phyloP scores from a whole-genome alignment of 2,888 invertebrate genomes.

The Spisula subtruncata region DNA sequence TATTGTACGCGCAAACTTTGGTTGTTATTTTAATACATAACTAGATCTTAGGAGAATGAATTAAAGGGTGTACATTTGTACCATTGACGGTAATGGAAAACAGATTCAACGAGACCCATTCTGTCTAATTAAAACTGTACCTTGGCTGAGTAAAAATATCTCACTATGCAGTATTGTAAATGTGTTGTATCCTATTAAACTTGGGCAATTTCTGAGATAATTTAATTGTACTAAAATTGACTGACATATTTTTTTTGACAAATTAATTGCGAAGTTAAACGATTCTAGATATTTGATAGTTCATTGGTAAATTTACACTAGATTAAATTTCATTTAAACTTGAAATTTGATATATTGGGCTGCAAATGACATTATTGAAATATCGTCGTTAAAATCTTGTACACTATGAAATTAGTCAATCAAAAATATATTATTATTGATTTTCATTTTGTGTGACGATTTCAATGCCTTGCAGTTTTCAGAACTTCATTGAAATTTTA shows the following conservation, averaged over 20 bases:
- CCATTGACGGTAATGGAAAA: background rate
- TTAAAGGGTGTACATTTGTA: background rate
- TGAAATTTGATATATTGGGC: too few species aligned
- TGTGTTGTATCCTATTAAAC: background rate
- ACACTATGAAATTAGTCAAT: too few species aligned
- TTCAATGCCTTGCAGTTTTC: too few species aligned
- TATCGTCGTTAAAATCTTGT: too few species aligned
- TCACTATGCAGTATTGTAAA: background rate
- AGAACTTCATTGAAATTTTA: too few species aligned
- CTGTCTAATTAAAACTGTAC: conserved; percentile 11
- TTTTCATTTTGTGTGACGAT: too few species aligned
- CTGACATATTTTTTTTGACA: background rate
- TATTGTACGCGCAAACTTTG: conserved; percentile 30
- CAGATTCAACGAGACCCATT: background rate
- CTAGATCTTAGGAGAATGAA: background rate
- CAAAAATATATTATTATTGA: too few species aligned
- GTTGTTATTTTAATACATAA: conserved; percentile 29
- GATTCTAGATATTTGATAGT: background rate
- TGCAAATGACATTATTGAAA: too few species aligned
- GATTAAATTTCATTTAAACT: too few species aligned
- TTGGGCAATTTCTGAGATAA: background rate
- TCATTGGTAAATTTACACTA: too few species aligned
- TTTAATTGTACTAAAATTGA: background rate
- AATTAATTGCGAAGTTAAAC: background rate
- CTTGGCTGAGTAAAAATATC: conserved; percentile 5